Evolutionary conservation across 2,888 invertebrate genomes (phyloP).

Genomic region (Sphaerophoria rueppellii): DNA sequence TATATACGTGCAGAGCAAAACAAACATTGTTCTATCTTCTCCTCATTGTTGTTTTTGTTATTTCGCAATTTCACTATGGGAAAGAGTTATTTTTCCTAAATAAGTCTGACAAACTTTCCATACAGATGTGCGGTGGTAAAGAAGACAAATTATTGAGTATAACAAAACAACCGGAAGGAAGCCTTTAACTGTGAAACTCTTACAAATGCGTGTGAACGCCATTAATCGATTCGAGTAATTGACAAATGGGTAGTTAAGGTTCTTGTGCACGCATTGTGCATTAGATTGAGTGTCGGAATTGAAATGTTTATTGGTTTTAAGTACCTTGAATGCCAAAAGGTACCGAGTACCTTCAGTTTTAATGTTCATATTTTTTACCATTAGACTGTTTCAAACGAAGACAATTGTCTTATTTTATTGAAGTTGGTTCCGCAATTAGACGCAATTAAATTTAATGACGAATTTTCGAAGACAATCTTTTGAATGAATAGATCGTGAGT

Average conservation of each 20-base stretch:
- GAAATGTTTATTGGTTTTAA: neutral
- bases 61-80: too few relatives aligned
- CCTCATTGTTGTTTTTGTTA: neutral
- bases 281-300: slow-evolving; percentile 4
- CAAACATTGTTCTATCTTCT: neutral
- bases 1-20: neutral
- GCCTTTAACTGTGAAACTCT: slow-evolving; percentile 51
- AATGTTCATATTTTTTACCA: too few relatives aligned
- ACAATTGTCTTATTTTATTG: too few relatives aligned
- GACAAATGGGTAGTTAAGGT: slow-evolving; percentile 46
- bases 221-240: slow-evolving; percentile 63
- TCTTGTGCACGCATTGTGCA: slow-evolving; percentile 50
- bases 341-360: neutral
- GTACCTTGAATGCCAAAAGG: neutral
- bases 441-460: too few relatives aligned
- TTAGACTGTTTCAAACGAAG: too few relatives aligned
- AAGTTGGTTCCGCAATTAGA: too few relatives aligned
- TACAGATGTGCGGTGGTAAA: neutral
- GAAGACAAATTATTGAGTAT: neutral
- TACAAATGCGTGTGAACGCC: slow-evolving; percentile 62
- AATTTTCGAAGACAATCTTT: too few relatives aligned
- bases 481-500: too few relatives aligned
- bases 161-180: slow-evolving; percentile 43
- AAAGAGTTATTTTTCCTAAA: neutral
- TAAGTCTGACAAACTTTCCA: neutral